Percentiles rank a stretch among this genome's conserved stretches.
Conservation (phyloP, 2,797 vertebrate genomes). For the Podarcis siculus region DNA sequence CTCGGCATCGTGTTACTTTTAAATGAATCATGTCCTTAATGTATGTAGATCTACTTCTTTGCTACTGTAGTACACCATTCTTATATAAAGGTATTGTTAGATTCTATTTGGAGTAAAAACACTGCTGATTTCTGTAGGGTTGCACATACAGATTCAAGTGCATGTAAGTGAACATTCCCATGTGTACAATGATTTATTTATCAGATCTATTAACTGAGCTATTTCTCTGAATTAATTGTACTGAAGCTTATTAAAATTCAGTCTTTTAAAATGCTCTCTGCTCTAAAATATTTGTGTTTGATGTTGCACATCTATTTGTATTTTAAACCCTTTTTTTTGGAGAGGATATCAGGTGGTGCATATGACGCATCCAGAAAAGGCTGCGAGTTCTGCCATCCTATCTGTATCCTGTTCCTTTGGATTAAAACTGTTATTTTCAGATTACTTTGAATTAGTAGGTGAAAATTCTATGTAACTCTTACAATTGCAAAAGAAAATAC, state of each 20-base stretch:
- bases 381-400: neutral
- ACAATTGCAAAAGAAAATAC: neutral
- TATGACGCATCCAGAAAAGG: neutral
- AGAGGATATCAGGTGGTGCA: neutral
- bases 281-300: constrained; percentile 6
- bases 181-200: constrained; percentile 4
- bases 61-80: constrained; percentile 11
- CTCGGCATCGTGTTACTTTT: constrained; percentile 43
- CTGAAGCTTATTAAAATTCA: neutral
- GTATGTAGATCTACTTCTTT: neutral
- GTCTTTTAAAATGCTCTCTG: neutral
- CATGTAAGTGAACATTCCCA: neutral
- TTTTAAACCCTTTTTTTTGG: neutral
- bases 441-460: neutral
- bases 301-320: neutral
- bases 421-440: neutral
- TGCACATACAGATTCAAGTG: rapidly evolving
- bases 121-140: neutral
- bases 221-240: constrained; percentile 5
- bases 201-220: neutral
- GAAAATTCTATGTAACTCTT: neutral
- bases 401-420: neutral
- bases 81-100: constrained; percentile 19
- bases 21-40: constrained; percentile 36
- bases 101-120: neutral